These are phyloP conservation scores for Xiphorhynchus erythropygius DNA, from an alignment of 2,797 vertebrate species.

Conservation along the genomic window DNA sequence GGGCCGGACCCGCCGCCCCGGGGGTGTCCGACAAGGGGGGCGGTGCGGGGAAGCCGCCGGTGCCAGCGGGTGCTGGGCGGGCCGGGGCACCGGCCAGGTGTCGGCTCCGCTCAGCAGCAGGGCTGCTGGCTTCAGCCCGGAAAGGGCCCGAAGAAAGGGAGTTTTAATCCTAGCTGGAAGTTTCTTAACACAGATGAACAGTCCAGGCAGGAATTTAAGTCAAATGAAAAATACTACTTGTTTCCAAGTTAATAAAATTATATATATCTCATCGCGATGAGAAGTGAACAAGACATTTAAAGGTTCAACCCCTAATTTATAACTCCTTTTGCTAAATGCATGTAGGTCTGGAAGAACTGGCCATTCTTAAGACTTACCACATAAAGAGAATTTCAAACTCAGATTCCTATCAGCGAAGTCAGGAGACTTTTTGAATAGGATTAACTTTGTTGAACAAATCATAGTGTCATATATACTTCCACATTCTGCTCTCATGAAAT, in stretches of 20 bases:
- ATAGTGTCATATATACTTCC: neutral
- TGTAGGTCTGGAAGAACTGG: fast-evolving
- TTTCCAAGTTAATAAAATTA: too few species aligned
- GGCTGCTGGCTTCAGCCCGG: neutral
- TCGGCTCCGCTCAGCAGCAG: neutral
- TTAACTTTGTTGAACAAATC: neutral
- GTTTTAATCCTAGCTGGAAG: neutral
- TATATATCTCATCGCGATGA: fast-evolving
- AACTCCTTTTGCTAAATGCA: neutral
- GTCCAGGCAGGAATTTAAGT: neutral
- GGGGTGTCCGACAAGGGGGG: too few species aligned
- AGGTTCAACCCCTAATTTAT: neutral
- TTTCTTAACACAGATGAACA: neutral
- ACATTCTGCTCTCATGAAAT: neutral
- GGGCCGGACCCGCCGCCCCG: too few species aligned
- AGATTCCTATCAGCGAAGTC: neutral
- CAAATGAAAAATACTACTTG: neutral
- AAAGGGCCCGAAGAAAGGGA: neutral
- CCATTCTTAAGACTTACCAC: fast-evolving
- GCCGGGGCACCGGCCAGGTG: too few species aligned
- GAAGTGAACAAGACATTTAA: neutral
- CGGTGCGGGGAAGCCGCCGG: too few species aligned
- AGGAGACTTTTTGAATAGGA: neutral
- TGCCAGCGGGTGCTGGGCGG: too few species aligned
- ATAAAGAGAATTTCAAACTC: neutral